Evolutionary conservation across 2,113 vertebrate species (phyloP).

Genomic region (Redunca redunca): DNA sequence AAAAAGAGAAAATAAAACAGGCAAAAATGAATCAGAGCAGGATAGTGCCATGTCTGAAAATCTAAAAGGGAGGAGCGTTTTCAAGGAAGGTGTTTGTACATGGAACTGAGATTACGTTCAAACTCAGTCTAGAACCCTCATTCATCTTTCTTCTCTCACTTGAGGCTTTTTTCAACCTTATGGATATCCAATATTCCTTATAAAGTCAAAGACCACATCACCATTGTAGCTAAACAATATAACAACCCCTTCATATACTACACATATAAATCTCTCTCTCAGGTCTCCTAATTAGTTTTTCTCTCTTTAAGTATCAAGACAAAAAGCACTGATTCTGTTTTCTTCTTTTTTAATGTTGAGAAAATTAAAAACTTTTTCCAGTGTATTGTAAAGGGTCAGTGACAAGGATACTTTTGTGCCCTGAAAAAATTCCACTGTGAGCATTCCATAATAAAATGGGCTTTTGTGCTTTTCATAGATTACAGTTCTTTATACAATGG

Average conservation of each 20-base stretch:
- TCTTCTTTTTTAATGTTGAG: neutral
- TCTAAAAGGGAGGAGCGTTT: neutral
- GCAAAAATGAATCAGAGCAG: neutral
- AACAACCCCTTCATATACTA: neutral
- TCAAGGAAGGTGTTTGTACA: neutral
- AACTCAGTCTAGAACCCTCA: neutral
- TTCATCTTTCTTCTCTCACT: neutral
- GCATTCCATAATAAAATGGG: constrained; percentile 77
- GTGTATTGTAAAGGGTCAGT: constrained; percentile 15
- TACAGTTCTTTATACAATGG: constrained; percentile 77
- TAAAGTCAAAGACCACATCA: neutral
- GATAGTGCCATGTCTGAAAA: neutral
- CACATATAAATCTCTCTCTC: neutral
- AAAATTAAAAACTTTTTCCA: constrained; percentile 41
- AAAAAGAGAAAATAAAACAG: neutral
- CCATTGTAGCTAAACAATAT: accelerated
- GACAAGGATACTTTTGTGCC: constrained; percentile 50
- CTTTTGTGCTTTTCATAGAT: constrained; percentile 81
- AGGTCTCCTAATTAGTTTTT: neutral
- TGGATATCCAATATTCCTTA: neutral
- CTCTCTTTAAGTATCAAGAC: neutral
- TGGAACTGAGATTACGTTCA: neutral
- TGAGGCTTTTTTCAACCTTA: neutral
- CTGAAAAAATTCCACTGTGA: constrained; percentile 58
- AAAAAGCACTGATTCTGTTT: neutral